Conservation (phyloP, 2,113 vertebrate genomes). For the Panthera tigris region DNA sequence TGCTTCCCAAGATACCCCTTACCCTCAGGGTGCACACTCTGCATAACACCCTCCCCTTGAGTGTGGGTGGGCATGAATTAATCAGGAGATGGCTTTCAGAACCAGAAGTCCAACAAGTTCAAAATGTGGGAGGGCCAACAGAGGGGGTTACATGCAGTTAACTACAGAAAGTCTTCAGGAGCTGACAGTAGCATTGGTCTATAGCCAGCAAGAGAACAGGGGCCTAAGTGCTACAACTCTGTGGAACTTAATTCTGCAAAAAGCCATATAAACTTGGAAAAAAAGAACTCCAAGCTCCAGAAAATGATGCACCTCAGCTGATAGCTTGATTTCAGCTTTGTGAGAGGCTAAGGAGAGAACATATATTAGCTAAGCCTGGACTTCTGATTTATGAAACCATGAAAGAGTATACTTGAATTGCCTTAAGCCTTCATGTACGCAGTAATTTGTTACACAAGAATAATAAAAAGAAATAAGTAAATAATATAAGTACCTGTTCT, state of each 20-base stretch:
- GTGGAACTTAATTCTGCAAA: not conserved
- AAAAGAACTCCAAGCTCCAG: not conserved
- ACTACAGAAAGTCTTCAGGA: not conserved
- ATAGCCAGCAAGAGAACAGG: not conserved
- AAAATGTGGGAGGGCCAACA: not conserved
- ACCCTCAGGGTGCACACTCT: accelerated
- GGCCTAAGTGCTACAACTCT: not conserved
- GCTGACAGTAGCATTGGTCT: not conserved
- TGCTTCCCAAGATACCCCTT: not conserved
- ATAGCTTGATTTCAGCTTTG: not conserved
- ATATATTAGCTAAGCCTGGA: not conserved
- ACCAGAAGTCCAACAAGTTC: not conserved
- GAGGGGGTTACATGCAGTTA: not conserved
- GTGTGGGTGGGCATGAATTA: not conserved
- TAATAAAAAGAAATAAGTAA: not conserved
- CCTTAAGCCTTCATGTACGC: not conserved
- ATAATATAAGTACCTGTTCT: not conserved
- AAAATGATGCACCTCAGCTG: not conserved
- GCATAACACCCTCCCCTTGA: not conserved
- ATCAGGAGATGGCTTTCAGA: not conserved
- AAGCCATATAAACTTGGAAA: not conserved
- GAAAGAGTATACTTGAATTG: not conserved
- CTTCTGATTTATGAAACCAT: not conserved
- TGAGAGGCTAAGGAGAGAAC: not conserved
- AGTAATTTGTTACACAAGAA: not conserved